A percentile compares a stretch with the other conserved stretches of the same genome.
Conservation (phyloP, 2,797 vertebrate species). For the Alcedo atthis region DNA sequence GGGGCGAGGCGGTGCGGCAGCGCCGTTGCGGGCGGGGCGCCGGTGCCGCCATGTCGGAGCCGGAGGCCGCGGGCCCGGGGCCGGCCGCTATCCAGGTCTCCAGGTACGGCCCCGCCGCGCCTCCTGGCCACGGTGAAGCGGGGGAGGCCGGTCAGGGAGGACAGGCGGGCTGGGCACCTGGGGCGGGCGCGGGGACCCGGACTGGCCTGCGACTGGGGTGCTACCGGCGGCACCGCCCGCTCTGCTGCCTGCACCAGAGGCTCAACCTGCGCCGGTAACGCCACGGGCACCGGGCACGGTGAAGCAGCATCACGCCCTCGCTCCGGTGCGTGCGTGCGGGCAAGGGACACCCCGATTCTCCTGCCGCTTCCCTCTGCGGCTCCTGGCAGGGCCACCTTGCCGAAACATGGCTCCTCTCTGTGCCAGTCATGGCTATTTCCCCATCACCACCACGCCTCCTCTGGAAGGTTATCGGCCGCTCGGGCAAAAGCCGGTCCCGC, state of each 20-base stretch:
- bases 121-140: not conserved
- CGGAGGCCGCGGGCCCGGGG: not conserved
- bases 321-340: not conserved
- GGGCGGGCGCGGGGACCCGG: not conserved
- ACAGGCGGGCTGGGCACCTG: not conserved
- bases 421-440: not conserved
- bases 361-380: not conserved
- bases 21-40: not conserved
- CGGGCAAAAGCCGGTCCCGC: not conserved
- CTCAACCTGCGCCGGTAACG: not conserved
- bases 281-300: not conserved
- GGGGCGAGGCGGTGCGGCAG: not conserved
- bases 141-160: not conserved
- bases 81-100: conserved; percentile 85
- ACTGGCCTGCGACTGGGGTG: not conserved
- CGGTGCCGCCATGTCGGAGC: not conserved
- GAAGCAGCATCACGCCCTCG: not conserved
- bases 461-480: not conserved
- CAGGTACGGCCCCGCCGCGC: conserved; percentile 79
- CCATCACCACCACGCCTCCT: rapidly evolving
- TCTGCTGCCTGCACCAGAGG: not conserved
- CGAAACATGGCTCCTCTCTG: rapidly evolving
- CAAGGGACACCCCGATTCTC: not conserved
- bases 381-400: not conserved
- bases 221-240: not conserved